Conservation (phyloP, 2,113 vertebrate genomes). For the Hylia prasina region DNA sequence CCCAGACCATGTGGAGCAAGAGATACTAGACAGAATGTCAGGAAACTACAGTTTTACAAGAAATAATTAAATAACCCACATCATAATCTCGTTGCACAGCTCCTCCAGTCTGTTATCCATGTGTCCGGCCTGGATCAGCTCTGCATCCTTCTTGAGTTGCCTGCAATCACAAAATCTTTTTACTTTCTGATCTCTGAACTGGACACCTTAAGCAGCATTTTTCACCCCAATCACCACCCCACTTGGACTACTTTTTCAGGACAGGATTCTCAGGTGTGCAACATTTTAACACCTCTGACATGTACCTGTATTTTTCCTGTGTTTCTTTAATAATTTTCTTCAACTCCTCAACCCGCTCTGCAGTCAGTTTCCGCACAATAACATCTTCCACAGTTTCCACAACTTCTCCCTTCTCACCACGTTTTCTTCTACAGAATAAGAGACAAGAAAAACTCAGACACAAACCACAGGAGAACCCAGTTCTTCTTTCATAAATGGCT, state of each 20-base stretch:
- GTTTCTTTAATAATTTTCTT: slow-evolving; percentile 95
- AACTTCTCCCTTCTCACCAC: slow-evolving; percentile 97
- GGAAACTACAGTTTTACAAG: not conserved
- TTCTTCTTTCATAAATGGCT: not conserved
- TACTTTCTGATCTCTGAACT: not conserved
- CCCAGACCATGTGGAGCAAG: not conserved
- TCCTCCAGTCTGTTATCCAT: slow-evolving; percentile 94
- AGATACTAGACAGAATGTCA: not conserved
- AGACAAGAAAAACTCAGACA: not conserved
- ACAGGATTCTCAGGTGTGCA: not conserved
- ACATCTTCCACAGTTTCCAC: slow-evolving; percentile 99
- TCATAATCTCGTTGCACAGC: slow-evolving; percentile 87
- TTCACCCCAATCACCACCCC: not conserved
- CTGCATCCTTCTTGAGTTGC: slow-evolving; percentile 94
- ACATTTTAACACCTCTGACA: not conserved
- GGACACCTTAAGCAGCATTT: not conserved
- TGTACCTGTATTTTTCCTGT: slow-evolving; percentile 95
- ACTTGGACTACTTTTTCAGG: not conserved
- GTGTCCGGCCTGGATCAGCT: slow-evolving; percentile 92
- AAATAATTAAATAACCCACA: slow-evolving; percentile 76
- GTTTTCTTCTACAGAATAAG: slow-evolving; percentile 82
- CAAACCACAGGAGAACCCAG: not conserved
- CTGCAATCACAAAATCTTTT: slow-evolving; percentile 68
- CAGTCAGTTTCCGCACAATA: slow-evolving; percentile 91
- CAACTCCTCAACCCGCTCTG: slow-evolving; percentile 94